Conservation (phyloP, 2,113 vertebrate species). For the Hippopotamus amphibius region DNA sequence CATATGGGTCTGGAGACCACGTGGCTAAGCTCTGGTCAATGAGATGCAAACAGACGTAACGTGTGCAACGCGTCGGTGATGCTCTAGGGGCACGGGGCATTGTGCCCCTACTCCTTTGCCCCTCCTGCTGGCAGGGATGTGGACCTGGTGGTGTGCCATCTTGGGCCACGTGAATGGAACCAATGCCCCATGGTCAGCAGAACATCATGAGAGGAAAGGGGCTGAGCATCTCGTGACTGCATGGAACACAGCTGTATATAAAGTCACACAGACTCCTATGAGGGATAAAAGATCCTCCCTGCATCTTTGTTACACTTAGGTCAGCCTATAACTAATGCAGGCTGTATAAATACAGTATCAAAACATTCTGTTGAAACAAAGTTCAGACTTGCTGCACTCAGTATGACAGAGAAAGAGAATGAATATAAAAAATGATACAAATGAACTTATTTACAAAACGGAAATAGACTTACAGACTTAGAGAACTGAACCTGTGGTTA, state of each 20-base stretch:
- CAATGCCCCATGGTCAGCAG: background rate
- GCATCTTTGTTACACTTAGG: background rate
- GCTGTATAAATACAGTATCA: background rate
- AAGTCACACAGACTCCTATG: background rate
- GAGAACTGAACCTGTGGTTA: too few relatives aligned
- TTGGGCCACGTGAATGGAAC: background rate
- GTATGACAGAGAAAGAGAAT: too few relatives aligned
- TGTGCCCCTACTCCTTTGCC: background rate
- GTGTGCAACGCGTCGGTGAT: too few relatives aligned
- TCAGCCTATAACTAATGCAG: background rate
- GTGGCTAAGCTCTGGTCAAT: background rate
- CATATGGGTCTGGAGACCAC: background rate
- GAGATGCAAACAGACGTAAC: background rate
- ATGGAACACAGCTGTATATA: background rate
- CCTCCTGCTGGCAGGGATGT: background rate
- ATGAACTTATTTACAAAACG: too few relatives aligned
- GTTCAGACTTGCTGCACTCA: background rate
- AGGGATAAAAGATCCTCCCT: background rate
- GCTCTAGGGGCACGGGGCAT: background rate
- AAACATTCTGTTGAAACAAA: background rate
- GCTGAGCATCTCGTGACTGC: background rate
- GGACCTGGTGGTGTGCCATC: background rate
- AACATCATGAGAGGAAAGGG: background rate
- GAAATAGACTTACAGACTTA: too few relatives aligned
- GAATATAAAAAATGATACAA: too few relatives aligned